phyloP scores from a whole-genome alignment of 2,113 vertebrate genomes.

The Telmatochromis brachygnathus region DNA sequence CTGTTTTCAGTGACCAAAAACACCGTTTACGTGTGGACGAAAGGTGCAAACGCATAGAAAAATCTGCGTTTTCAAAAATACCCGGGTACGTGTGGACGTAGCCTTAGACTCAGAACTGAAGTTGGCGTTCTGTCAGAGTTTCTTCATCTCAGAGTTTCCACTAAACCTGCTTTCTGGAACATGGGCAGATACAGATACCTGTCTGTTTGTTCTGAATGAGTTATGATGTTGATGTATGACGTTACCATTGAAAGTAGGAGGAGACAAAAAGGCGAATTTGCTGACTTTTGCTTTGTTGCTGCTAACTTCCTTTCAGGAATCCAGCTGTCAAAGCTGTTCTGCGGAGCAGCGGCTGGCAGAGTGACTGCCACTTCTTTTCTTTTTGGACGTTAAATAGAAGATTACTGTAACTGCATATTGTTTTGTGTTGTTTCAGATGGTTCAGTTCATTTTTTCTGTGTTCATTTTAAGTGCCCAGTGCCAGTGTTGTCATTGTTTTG shows the following conservation, averaged over 20 bases:
- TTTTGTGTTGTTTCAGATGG: not conserved
- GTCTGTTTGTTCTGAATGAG: not conserved
- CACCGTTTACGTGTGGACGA: no score
- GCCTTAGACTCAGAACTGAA: not conserved
- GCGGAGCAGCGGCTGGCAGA: not conserved
- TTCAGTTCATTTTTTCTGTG: not conserved
- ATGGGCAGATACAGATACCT: accelerated
- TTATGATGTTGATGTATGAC: not conserved
- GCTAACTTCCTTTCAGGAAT: not conserved
- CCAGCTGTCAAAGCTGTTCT: slow-evolving; percentile 7
- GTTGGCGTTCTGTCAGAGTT: not conserved
- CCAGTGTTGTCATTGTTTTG: not conserved
- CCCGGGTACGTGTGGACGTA: no score
- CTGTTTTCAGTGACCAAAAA: no score
- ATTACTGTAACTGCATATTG: not conserved
- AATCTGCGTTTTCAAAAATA: no score
- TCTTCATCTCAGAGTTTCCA: not conserved
- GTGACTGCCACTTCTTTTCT: not conserved
- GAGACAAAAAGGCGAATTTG: not conserved
- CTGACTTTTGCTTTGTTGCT: not conserved
- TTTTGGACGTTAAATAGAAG: not conserved
- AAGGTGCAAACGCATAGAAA: no score
- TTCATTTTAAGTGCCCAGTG: not conserved
- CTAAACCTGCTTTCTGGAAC: not conserved
- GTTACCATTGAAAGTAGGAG: not conserved